Evolutionary conservation across 2,888 invertebrate species (phyloP), one percentile per base, ranked within the genome.

Genomic region (Conops quadrifasciatus): DNA sequence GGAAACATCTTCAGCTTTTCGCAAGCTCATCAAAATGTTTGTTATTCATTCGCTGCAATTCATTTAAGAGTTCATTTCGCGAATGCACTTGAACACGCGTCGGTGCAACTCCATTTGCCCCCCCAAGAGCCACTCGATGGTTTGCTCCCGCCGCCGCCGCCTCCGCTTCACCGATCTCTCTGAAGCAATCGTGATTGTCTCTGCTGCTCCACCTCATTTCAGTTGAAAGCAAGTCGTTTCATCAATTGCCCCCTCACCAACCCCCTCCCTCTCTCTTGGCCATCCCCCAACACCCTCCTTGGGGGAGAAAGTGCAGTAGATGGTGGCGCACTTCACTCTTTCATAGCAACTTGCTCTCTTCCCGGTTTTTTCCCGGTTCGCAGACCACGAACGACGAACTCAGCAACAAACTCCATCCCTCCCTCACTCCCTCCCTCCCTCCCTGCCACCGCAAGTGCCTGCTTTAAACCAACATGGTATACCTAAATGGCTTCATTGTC

Each of bases 401-500:
- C 24, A 26, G 15, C 24, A 36, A 36, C 4, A 36, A 36, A 36
- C 4, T 9, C 5, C 36, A 36, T 7, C 9, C 36, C 9, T 36
- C 36, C 9, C 36, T 36, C 36, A 43, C 45, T 9, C 5, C 5
- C 9, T 36, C 36, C 36, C 36, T 36, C 36, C 36, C 5, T 9
- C 9, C 9, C 36, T 4, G 9, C 45, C 58, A 70, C 51, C 65
- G 65, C 59, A 73, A 72, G 68, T 72, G 70, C 47, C 63, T 60
- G 71, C 70, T 72, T 75, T 71, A 73, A 73, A 71, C 74, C 72
- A 75, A 73, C 73, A 73, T 74, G 73, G 58, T 72, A 67, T 71
- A 74, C 56, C 72, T 58, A 75, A 76, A 76, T 76, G 76, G 75
- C 76, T 75, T 76, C 73, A 74, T 76, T 68, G 60, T 68, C 68